Evolutionary conservation across 2,888 invertebrate species (phyloP), one percentile per base, ranked within the genome.

Genomic region (Acronicta aceris): DNA sequence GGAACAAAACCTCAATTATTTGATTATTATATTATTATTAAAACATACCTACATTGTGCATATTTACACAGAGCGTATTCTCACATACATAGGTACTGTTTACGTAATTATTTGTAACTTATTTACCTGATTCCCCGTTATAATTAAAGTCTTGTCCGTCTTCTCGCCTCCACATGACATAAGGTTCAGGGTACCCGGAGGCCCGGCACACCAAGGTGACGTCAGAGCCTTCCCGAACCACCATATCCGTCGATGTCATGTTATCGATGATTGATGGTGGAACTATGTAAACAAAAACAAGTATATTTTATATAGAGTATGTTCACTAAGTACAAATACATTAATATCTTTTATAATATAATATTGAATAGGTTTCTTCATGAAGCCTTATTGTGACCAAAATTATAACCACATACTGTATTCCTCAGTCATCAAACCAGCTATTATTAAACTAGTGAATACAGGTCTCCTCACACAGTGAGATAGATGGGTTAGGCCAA

Each of bases 161-260:
- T 89, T 98, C 98, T 53, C 98, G 95, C 49, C 98, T 95, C 98
- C 98, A 98, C 97, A 98, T 98, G 81, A 98, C 98, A 88, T 98
- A 98, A 53, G 98, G 98, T 84, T 98, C 98, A 0, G 98, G 98
- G 90, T 97, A 98, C 74, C 98, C 98, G 27, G 96, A 96, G 40
- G 98, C 98, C 84, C 97, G 97, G 89, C 98, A 98, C 81, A 96
- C 97, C 87, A 98, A 93, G 77, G 98, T 97, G 68, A 98, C 98
- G 90, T 98, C 98, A 63, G 97, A 96, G 12, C 97, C 97, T 92
- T 98, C 98, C 57, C 98, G 95, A 30, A 98, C 98, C 55, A 98
- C 98, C 96, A 98, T 97, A 89, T 99, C 98, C 64, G 97, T 97
- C 83, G 98, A 98, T 62, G 98, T 98, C 94, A 98, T 97, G 84